A percentile compares a stretch with the other conserved stretches of the same genome.
Conservation (phyloP, 2,113 vertebrate species). For the Pedetes capensis region DNA sequence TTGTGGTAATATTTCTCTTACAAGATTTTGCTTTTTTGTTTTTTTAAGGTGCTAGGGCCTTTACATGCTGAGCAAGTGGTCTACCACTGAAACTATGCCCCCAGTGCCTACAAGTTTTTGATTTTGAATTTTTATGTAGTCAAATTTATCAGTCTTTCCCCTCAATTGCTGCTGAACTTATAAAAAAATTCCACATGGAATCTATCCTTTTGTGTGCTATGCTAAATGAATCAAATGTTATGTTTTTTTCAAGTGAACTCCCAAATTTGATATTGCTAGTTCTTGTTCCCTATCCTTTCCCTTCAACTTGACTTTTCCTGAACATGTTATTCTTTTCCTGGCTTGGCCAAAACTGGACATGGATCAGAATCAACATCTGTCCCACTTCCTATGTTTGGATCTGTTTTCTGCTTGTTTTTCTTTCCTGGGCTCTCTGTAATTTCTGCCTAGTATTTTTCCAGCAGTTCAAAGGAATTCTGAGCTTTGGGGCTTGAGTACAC, state of each 20-base stretch:
- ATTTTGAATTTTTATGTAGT: background rate
- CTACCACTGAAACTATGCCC: background rate
- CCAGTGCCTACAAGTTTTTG: background rate
- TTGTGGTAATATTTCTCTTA: background rate
- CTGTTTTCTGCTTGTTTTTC: constrained; percentile 9
- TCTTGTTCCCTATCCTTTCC: background rate
- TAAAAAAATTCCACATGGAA: background rate
- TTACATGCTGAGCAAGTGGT: background rate
- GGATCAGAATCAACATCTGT: constrained; percentile 18
- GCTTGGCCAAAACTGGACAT: background rate
- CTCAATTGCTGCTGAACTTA: background rate
- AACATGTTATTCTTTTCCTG: background rate
- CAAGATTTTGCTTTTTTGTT: no score
- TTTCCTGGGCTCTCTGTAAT: constrained; percentile 14
- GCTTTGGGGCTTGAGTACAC: background rate
- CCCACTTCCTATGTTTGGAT: background rate
- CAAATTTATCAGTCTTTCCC: background rate
- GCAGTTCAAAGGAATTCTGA: background rate
- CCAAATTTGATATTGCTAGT: background rate
- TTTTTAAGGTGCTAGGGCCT: background rate
- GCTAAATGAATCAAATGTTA: background rate
- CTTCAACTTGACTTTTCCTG: background rate
- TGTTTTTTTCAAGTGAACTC: background rate
- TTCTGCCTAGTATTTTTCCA: constrained; percentile 28
- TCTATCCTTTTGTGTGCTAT: background rate